These are phyloP conservation scores for Shargacucullia verbasci DNA, from an alignment of 2,888 invertebrate genomes.

Conservation along the genomic window DNA sequence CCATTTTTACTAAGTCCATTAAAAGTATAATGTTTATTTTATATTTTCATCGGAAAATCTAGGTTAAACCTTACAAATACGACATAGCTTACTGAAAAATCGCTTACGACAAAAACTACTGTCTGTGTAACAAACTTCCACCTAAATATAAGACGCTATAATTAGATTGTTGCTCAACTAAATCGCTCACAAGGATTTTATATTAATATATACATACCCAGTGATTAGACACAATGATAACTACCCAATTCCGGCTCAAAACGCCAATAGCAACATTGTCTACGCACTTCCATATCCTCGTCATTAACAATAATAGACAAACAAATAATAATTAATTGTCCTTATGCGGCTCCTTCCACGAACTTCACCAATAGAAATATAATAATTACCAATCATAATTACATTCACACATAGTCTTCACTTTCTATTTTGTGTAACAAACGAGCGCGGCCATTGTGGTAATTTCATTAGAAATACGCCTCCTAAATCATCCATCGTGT, in stretches of 20 bases:
- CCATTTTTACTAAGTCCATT: too few species aligned
- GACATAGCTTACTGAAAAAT: too few species aligned
- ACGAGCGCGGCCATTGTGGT: constrained; percentile 34
- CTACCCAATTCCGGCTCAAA: background rate
- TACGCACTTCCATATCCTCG: constrained; percentile 16
- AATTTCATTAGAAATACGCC: constrained; percentile 29
- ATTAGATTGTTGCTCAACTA: too few species aligned
- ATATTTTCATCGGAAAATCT: too few species aligned
- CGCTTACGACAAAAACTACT: too few species aligned
- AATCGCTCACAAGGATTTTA: background rate
- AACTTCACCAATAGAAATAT: constrained; percentile 3
- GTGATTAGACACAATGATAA: constrained; percentile 13
- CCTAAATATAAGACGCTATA: too few species aligned
- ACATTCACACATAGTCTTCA: constrained; percentile 15
- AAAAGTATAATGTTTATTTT: too few species aligned
- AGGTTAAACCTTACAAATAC: too few species aligned
- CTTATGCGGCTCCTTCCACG: constrained; percentile 12
- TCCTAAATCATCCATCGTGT: constrained; percentile 47
- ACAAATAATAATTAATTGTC: constrained; percentile 30
- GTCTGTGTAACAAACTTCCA: too few species aligned
- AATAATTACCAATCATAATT: constrained; percentile 11
- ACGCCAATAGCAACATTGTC: constrained; percentile 5
- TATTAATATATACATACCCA: constrained; percentile 4
- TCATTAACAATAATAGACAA: constrained; percentile 23
- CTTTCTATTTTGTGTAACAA: constrained; percentile 25